Conservation (phyloP, 2,888 invertebrate genomes). For the Eupithecia inturbata region DNA sequence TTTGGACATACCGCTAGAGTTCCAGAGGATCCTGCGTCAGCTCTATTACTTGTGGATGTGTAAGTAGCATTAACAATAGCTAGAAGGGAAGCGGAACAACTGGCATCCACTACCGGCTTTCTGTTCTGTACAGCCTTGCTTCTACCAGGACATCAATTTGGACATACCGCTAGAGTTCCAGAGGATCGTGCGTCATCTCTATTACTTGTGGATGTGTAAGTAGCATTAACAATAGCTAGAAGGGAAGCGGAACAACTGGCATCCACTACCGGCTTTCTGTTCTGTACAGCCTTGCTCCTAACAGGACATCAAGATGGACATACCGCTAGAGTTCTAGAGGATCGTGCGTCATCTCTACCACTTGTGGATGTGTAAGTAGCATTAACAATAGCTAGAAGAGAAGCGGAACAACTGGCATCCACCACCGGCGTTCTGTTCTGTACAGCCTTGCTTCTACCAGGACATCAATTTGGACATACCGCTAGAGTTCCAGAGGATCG, state of each 20-base stretch:
- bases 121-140: slow-evolving; percentile 98
- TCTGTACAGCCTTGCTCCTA: slow-evolving; percentile 99
- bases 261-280: slow-evolving; percentile 91
- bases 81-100: background rate
- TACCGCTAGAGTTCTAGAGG: slow-evolving; percentile 98
- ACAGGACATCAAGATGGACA: slow-evolving; percentile 99
- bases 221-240: slow-evolving; percentile 51
- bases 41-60: slow-evolving; percentile 99
- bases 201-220: slow-evolving; percentile 99
- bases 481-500: too few relatives aligned
- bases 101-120: slow-evolving; percentile 88
- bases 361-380: slow-evolving; percentile 96
- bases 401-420: too few relatives aligned
- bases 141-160: slow-evolving; percentile 99
- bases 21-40: slow-evolving; percentile 97
- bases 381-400: background rate
- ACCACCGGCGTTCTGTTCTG: too few relatives aligned
- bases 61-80: slow-evolving; percentile 82
- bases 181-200: slow-evolving; percentile 96
- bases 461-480: too few relatives aligned
- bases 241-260: background rate
- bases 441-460: too few relatives aligned
- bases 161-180: slow-evolving; percentile 99
- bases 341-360: slow-evolving; percentile 97
- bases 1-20: slow-evolving; percentile 98